A percentile compares a stretch with the other conserved stretches of the same genome.
These are phyloP conservation scores for Ecliptopera silaceata DNA, from an alignment of 2,888 invertebrate species.

Conservation along the genomic window DNA sequence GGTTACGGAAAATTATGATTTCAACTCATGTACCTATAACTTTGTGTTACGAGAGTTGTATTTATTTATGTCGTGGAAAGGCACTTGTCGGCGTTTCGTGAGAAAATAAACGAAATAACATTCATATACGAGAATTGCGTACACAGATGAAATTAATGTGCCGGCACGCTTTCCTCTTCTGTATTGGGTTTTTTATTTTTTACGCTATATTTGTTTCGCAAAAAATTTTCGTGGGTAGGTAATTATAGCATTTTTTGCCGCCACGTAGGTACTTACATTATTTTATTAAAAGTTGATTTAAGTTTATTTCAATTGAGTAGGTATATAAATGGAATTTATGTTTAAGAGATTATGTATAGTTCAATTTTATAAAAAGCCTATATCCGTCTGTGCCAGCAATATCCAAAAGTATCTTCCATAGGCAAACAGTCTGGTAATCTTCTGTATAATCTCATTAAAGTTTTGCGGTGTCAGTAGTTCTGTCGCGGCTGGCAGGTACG, in stretches of 20 bases:
- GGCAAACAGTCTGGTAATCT: constrained; percentile 10
- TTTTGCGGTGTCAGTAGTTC: constrained; percentile 19
- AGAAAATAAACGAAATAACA: constrained; percentile 11
- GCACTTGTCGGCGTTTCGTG: constrained; percentile 8
- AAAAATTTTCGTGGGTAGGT: too few relatives aligned
- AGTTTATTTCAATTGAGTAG: too few relatives aligned
- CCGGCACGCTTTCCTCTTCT: background rate
- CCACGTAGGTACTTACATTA: too few relatives aligned
- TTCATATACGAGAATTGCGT: constrained; percentile 2
- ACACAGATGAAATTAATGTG: background rate
- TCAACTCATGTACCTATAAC: background rate
- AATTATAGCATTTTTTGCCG: too few relatives aligned
- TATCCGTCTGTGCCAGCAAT: too few relatives aligned
- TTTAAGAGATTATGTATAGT: too few relatives aligned
- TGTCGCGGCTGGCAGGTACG: constrained; percentile 11
- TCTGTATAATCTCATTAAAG: constrained; percentile 23
- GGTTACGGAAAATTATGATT: constrained; percentile 6
- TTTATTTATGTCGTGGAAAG: constrained; percentile 18
- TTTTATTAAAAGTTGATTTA: too few relatives aligned
- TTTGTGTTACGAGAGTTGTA: constrained; percentile 14
- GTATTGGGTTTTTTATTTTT: too few relatives aligned
- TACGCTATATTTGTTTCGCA: too few relatives aligned
- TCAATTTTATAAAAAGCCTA: too few relatives aligned
- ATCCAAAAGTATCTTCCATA: too few relatives aligned
- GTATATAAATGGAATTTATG: too few relatives aligned